Evolutionary conservation across 2,888 invertebrate genomes (phyloP), one percentile per base, ranked within the genome.

Genomic region (Apamea crenata): DNA sequence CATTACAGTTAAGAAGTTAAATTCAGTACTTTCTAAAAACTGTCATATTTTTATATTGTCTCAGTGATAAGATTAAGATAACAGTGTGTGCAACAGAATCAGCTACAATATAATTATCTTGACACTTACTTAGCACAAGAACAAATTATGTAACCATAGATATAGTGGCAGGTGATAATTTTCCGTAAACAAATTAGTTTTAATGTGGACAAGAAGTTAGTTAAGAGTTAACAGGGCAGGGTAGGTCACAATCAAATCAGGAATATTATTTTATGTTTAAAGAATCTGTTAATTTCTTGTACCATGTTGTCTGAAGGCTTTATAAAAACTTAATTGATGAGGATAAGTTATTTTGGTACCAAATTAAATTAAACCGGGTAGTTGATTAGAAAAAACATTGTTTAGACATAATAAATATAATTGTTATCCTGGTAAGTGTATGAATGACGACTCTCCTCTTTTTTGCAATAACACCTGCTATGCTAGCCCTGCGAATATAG

Each of bases 21-120:
- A 82, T 83, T 72, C 71, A 53, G 12, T 65, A 36, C 59, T 65
- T 61, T n/a, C 59, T 67, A 65, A 69, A 86, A 73, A 70, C 50
- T 85, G 76, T 14, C 77, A 68, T 75, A 50, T 36, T 76, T 50
- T 79, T 68, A 40, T 61, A 68, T n/a, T 72, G 53, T 56, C 74
- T 86, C 44, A 79, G 14, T 78, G 77, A 77, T 78, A 81, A 86
- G 80, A 79, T 80, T 61, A 66, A 67, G 77, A 66, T 78, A 86
- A 36, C 44, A n/a, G 21, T 59, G n/a, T 76, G 40, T 56, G 36
- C 36, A 71, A 36, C 36, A 59, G 36, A 59, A 59, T 68, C 16
- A 74, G 40, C 36, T 82, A 65, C 29, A 40, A 12, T 44, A 67
- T 56, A 70, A 74, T 70, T 69, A 78, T 72, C 56, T 69, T 69